Evolutionary conservation across 2,113 vertebrate genomes (phyloP).

Genomic region (Tor tambroides): DNA sequence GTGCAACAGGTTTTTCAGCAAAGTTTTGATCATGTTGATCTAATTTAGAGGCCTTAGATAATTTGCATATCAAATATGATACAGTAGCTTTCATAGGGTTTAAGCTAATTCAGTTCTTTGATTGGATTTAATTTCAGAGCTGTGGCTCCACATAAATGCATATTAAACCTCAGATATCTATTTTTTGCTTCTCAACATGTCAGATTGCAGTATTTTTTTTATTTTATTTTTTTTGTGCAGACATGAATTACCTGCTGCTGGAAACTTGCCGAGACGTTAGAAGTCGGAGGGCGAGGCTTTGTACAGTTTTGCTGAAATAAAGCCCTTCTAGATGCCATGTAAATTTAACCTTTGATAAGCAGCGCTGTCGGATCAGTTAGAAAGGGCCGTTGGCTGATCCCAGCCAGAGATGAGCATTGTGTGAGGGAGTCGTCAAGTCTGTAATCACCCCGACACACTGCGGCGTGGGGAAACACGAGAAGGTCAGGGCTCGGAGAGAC

Average conservation of each 20-base stretch:
- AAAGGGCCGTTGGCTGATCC: conserved; percentile 56
- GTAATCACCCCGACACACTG: conserved; percentile 58
- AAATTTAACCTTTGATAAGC: conserved; percentile 61
- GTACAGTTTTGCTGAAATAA: not conserved
- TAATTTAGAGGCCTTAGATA: not conserved
- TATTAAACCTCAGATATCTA: not conserved
- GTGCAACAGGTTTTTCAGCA: not conserved
- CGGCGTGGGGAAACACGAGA: conserved; percentile 68
- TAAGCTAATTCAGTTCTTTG: not conserved
- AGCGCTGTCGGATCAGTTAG: conserved; percentile 47
- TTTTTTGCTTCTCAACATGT: not conserved
- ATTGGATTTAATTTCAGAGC: not conserved
- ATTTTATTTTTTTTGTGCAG: not conserved
- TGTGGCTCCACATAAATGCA: not conserved
- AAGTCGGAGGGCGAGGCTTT: not conserved
- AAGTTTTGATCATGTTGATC: not conserved
- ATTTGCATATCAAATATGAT: not conserved
- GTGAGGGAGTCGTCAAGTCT: conserved; percentile 58
- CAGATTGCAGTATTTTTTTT: not conserved
- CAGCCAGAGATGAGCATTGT: conserved; percentile 60
- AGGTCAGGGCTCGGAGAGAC: conserved; percentile 61
- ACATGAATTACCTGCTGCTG: not conserved
- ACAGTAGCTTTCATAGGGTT: not conserved
- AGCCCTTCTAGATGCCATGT: conserved; percentile 20
- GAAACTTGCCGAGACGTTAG: not conserved